phyloP scores from a whole-genome alignment of 2,113 vertebrate genomes.

The Tauraco erythrolophus region DNA sequence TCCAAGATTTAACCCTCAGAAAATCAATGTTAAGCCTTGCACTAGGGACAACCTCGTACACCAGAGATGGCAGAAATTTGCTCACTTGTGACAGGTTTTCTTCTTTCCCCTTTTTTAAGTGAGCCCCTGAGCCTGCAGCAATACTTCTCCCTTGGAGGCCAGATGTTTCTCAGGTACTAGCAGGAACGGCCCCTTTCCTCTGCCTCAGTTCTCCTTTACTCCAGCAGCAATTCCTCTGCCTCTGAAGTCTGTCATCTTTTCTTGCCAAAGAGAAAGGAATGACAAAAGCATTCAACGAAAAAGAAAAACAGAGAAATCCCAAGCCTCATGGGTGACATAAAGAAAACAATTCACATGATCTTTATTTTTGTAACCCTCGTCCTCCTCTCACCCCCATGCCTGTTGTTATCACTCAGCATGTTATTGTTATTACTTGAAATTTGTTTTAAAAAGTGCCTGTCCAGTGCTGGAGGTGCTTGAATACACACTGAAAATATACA shows the following conservation, averaged over 20 bases:
- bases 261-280: conserved; percentile 49
- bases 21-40: not conserved
- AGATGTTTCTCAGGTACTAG: not conserved
- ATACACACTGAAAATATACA: conserved; percentile 60
- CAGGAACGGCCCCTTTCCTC: not conserved
- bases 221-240: conserved; percentile 7
- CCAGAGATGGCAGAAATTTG: not conserved
- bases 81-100: not conserved
- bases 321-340: conserved; percentile 53
- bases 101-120: not conserved
- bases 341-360: conserved; percentile 68
- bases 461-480: conserved; percentile 61
- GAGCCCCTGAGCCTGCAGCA: not conserved
- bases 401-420: conserved; percentile 70
- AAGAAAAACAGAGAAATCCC: conserved; percentile 55
- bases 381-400: conserved; percentile 58
- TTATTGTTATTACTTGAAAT: conserved; percentile 70
- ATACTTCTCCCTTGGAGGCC: not conserved
- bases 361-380: conserved; percentile 69
- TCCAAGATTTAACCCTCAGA: not conserved
- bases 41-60: not conserved
- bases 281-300: conserved; percentile 47
- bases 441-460: conserved; percentile 68
- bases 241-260: not conserved
- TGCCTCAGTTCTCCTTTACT: not conserved